Base-by-base conservation (phyloP, 2,888 invertebrate species). In the Helicoverpa assulta region DNA sequence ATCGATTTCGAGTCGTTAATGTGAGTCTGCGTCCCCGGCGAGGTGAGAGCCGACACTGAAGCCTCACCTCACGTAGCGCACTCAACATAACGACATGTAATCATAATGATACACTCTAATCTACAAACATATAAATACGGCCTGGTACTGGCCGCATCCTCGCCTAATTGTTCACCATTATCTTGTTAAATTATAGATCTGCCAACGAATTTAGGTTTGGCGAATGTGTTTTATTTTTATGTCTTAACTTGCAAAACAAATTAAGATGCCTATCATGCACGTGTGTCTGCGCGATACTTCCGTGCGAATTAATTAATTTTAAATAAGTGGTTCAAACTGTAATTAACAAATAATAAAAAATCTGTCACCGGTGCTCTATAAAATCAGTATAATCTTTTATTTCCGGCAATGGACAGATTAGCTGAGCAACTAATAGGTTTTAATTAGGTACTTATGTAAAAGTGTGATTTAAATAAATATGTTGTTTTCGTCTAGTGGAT, bases 1-100 rank as follows among this genome's bases (percentile, higher is more conserved):
- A 95, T 92, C 94, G 92, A 94, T 94, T 94, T 94, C 91, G 92
- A 90, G 93, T 94, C 93, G 94, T 94, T 95, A 94, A 93, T 93
- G 91, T 90, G 88, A 85, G 89, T 87, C 87, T 87, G 87, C 86
- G 90, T 90, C 90, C 80, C 85, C 73, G 82, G 78, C 83, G 90
- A 91, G 91, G 92, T 92, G 93, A 94, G 94, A 93, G 91, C 87
- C 89, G 88, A 85, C 88, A 88, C 88, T 86, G 86, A 82, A 85
- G 89, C 84, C 89, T 92, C 92, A 93, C 94, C 94, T 94, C 95
- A 95, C 95, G 95, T 95, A 91, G 89, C 85, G 86, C 84, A 86
- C 79, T 88, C 82, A 85, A 90, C 86, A 89, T 92, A 94, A 93
- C 94, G 88, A 93, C 91, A 86, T 88, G 87, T 91, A 93, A 93